Percentiles rank a stretch among this genome's conserved stretches.
Evolutionary conservation across 1,140 invertebrate species (phyloP).

Genomic region (Helicorthomorpha holstii): DNA sequence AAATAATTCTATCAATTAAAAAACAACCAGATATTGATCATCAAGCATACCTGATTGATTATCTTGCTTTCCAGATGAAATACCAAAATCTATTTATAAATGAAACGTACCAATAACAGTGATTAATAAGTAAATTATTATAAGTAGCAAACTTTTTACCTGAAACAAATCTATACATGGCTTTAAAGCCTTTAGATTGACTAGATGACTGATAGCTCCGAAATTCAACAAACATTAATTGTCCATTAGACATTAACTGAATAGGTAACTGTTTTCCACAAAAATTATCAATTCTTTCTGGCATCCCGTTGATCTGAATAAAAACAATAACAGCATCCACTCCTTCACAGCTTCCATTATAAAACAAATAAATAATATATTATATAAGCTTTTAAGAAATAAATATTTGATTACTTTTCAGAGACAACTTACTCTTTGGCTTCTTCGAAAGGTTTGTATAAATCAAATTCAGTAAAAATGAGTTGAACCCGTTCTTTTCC

Average conservation of each 20-base stretch:
- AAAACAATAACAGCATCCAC: constrained; percentile 58
- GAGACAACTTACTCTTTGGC: constrained; percentile 39
- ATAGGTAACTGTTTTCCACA: constrained; percentile 59
- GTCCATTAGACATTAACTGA: constrained; percentile 77
- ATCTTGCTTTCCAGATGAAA: background rate
- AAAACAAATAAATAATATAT: too few relatives aligned
- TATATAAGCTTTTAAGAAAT: too few relatives aligned
- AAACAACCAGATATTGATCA: background rate
- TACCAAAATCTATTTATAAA: constrained; percentile 1
- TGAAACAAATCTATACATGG: constrained; percentile 69
- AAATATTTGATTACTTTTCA: too few relatives aligned
- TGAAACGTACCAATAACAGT: background rate
- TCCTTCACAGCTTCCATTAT: constrained; percentile 55
- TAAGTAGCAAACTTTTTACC: constrained; percentile 40
- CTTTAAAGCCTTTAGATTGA: constrained; percentile 61
- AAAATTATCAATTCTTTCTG: constrained; percentile 62
- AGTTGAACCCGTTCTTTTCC: constrained; percentile 54
- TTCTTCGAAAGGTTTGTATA: constrained; percentile 36
- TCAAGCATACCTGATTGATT: background rate
- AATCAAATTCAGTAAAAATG: constrained; percentile 53
- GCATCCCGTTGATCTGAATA: constrained; percentile 54
- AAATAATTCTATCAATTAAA: background rate
- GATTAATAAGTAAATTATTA: constrained; percentile 39
- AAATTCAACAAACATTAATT: constrained; percentile 63
- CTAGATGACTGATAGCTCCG: constrained; percentile 44